These are phyloP conservation scores for Bolborhynchus lineola DNA, from an alignment of 2,113 vertebrate genomes.

Conservation along the genomic window DNA sequence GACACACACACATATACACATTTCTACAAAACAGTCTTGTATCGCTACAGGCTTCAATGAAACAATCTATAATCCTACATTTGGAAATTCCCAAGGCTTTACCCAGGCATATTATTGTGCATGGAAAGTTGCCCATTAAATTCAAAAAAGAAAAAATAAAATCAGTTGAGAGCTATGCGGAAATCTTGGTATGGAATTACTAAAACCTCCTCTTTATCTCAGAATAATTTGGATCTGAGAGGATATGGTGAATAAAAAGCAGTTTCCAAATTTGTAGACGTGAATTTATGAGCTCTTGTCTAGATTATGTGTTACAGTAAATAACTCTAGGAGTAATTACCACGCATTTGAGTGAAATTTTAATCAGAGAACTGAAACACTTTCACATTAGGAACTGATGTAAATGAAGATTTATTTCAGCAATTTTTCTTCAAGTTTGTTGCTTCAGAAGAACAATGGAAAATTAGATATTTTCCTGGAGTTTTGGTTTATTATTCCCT, in stretches of 20 bases:
- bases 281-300: slow-evolving; percentile 47
- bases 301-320: slow-evolving; percentile 49
- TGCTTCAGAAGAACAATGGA: not conserved
- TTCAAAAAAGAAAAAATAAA: not conserved
- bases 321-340: slow-evolving; percentile 50
- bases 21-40: not conserved
- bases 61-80: not conserved
- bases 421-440: not conserved
- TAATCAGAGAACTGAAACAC: slow-evolving; percentile 44
- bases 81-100: not conserved
- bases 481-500: not conserved
- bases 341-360: slow-evolving; percentile 18
- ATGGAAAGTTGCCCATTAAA: not conserved
- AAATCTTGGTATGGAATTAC: not conserved
- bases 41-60: not conserved
- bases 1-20: not conserved
- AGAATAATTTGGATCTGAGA: not conserved
- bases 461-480: not conserved
- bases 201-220: not conserved
- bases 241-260: not conserved
- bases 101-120: not conserved
- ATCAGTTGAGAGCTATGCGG: not conserved
- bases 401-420: slow-evolving; percentile 40
- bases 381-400: slow-evolving; percentile 3
- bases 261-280: not conserved